These are phyloP conservation scores for Colostygia pectinataria DNA, from an alignment of 2,888 invertebrate species.

Conservation along the genomic window DNA sequence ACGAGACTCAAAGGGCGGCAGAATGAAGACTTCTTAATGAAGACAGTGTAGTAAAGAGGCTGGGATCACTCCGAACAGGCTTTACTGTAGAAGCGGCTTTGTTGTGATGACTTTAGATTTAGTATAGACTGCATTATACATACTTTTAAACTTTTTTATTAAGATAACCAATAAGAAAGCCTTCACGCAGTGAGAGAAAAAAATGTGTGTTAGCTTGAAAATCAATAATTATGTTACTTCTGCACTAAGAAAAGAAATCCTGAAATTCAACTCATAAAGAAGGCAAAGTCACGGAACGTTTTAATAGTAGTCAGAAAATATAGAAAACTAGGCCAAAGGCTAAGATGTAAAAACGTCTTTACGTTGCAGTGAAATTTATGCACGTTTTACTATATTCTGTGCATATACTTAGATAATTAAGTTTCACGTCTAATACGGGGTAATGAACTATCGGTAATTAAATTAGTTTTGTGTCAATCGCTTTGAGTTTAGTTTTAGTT, in stretches of 20 bases:
- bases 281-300: too few relatives aligned
- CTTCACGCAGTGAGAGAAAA: too few relatives aligned
- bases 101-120: background rate
- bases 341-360: too few relatives aligned
- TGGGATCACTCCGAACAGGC: background rate
- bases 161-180: too few relatives aligned
- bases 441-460: slow-evolving; percentile 54
- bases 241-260: too few relatives aligned
- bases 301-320: too few relatives aligned
- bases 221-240: too few relatives aligned
- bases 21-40: slow-evolving; percentile 58
- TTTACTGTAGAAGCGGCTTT: background rate
- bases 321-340: too few relatives aligned
- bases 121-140: background rate
- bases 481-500: slow-evolving; percentile 37
- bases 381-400: background rate
- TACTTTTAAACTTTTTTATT: too few relatives aligned
- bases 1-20: slow-evolving; percentile 65
- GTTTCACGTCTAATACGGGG: slow-evolving; percentile 60
- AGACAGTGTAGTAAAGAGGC: slow-evolving; percentile 40
- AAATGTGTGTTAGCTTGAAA: too few relatives aligned
- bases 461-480: slow-evolving; percentile 59
- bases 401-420: slow-evolving; percentile 69
- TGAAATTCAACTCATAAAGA: too few relatives aligned
- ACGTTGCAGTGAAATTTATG: background rate